Conservation (phyloP, 2,888 invertebrate species). For the Leptothorax acervorum region DNA sequence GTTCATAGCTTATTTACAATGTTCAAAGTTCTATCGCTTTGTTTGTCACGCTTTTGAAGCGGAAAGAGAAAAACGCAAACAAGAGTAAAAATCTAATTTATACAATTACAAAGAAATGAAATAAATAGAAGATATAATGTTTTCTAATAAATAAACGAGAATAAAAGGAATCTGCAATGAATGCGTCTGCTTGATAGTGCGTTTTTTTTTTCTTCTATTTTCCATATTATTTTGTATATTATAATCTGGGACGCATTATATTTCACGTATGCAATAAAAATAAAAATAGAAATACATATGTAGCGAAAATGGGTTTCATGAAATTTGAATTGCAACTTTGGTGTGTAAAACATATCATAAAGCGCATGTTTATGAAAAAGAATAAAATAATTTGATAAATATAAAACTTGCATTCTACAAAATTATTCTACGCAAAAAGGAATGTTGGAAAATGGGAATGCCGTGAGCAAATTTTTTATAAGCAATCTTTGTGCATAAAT, state of each 20-base stretch:
- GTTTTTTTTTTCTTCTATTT: too few relatives aligned
- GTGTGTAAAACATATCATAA: conserved; percentile 1
- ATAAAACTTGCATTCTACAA: not conserved
- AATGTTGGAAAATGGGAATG: not conserved
- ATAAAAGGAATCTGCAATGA: too few relatives aligned
- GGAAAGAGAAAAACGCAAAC: not conserved
- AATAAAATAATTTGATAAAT: not conserved
- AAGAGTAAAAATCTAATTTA: not conserved
- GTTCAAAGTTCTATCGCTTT: not conserved
- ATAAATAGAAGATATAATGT: too few relatives aligned
- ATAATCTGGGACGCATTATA: not conserved
- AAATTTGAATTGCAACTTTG: conserved; percentile 7
- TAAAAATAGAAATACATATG: not conserved
- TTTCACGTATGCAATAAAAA: not conserved
- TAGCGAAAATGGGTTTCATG: not conserved
- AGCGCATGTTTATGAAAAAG: conserved; percentile 10
- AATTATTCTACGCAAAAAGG: not conserved
- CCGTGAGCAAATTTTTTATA: conserved; percentile 18
- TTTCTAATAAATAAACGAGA: not conserved
- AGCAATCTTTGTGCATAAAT: conserved; percentile 20
- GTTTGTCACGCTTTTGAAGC: not conserved
- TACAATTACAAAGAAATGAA: not conserved
- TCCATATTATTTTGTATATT: not conserved
- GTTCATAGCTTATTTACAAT: conserved; percentile 12
- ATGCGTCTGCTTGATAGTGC: not conserved